These are phyloP conservation scores for Sebastes reedi DNA, from an alignment of 2,797 vertebrate species.

Conservation along the genomic window DNA sequence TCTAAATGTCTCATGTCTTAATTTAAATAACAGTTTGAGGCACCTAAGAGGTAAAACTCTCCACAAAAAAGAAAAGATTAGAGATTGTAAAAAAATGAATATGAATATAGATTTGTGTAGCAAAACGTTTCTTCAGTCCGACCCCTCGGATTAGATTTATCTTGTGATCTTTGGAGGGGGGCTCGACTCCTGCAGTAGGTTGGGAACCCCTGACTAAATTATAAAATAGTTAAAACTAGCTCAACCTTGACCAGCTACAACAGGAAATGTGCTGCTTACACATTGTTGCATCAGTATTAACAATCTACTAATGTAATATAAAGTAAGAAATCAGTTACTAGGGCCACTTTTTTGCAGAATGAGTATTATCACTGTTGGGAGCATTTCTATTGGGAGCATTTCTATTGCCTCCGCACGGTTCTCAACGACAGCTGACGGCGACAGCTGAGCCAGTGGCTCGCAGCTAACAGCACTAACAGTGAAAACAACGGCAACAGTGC, in stretches of 20 bases:
- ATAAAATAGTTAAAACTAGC: background rate
- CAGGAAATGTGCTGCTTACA: background rate
- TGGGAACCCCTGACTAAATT: background rate
- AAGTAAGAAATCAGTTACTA: too few relatives aligned
- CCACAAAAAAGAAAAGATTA: background rate
- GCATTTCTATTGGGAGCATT: too few relatives aligned
- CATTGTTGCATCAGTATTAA: background rate
- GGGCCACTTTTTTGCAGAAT: too few relatives aligned
- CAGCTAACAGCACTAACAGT: background rate
- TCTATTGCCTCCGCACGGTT: too few relatives aligned
- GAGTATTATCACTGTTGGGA: too few relatives aligned
- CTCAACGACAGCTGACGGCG: too few relatives aligned
- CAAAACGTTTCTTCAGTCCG: background rate
- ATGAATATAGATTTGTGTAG: background rate
- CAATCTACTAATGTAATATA: too few relatives aligned
- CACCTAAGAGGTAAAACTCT: background rate
- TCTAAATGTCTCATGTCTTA: background rate
- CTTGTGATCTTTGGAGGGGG: background rate
- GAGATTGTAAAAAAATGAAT: background rate
- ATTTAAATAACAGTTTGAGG: background rate
- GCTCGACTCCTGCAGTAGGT: too few relatives aligned
- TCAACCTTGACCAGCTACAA: background rate
- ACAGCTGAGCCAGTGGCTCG: too few relatives aligned
- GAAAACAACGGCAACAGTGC: background rate
- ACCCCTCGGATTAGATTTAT: background rate